Evolutionary conservation across 2,113 vertebrate species (phyloP).

Genomic region (Myodes glareolus): DNA sequence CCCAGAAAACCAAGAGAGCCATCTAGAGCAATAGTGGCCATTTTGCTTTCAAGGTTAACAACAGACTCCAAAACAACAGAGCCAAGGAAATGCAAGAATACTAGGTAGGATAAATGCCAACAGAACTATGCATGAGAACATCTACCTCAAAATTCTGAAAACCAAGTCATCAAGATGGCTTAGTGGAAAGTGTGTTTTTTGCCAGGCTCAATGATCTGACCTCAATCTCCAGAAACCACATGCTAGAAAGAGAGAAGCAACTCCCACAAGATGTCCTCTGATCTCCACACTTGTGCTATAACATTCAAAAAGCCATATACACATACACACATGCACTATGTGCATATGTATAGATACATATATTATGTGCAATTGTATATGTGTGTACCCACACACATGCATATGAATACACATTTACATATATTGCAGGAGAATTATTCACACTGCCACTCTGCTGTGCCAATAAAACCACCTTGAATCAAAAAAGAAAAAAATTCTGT

Average conservation of each 20-base stretch:
- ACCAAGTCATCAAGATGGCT: not conserved
- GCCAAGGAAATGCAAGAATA: not conserved
- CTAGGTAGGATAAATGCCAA: not conserved
- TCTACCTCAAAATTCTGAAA: not conserved
- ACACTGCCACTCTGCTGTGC: not conserved
- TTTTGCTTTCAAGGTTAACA: not conserved
- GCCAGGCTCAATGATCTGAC: not conserved
- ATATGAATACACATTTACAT: not conserved
- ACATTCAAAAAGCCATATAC: not conserved
- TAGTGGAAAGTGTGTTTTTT: not conserved
- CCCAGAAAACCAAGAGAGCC: not conserved
- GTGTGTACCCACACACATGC: too few species aligned
- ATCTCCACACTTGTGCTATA: not conserved
- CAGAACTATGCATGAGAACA: not conserved
- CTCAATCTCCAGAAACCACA: not conserved
- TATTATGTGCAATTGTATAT: too few species aligned
- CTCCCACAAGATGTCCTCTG: not conserved
- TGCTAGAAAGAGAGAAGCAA: not conserved
- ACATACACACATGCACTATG: not conserved
- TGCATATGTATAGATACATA: not conserved
- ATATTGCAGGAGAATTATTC: not conserved
- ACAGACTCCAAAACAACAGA: not conserved
- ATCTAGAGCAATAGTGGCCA: not conserved
- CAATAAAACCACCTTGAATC: not conserved
- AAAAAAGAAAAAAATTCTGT: not conserved